Evolutionary conservation across 2,888 invertebrate genomes (phyloP).

Genomic region (Ennomos quercinarius): DNA sequence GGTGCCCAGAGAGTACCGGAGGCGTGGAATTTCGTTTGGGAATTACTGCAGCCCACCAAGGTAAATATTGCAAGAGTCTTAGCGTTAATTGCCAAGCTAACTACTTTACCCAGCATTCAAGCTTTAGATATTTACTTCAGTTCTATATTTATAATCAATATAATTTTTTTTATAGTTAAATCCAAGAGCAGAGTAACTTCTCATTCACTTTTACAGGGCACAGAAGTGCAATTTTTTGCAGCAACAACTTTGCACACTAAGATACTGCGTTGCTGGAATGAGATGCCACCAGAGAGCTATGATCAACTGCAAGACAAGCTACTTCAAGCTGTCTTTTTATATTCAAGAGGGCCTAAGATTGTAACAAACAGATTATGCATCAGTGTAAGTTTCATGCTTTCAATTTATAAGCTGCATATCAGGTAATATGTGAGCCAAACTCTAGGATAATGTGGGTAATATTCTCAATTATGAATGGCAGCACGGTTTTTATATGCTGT

Average conservation of each 20-base stretch:
- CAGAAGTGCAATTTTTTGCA: conserved; percentile 97
- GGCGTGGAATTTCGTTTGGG: conserved; percentile 98
- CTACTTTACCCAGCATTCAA: background rate
- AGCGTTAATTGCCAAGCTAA: background rate
- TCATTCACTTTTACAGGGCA: conserved; percentile 83
- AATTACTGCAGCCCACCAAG: conserved; percentile 92
- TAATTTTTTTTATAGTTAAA: no score
- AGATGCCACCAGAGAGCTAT: conserved; percentile 93
- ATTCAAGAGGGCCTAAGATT: conserved; percentile 93
- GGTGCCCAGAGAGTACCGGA: conserved; percentile 93
- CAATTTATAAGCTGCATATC: background rate
- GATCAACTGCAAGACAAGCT: conserved; percentile 91
- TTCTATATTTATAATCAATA: no score
- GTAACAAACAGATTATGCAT: conserved; percentile 95
- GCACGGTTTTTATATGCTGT: no score
- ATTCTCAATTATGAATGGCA: no score
- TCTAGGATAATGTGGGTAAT: no score
- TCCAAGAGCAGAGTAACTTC: no score
- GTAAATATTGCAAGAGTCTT: conserved; percentile 73
- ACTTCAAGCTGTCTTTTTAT: conserved; percentile 90
- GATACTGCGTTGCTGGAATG: conserved; percentile 94
- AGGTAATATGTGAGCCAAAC: no score
- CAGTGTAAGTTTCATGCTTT: conserved; percentile 87
- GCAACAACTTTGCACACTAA: conserved; percentile 96
- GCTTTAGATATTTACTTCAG: background rate